Evolutionary conservation across 2,888 invertebrate species (phyloP).

Genomic region (Clunio marinus): DNA sequence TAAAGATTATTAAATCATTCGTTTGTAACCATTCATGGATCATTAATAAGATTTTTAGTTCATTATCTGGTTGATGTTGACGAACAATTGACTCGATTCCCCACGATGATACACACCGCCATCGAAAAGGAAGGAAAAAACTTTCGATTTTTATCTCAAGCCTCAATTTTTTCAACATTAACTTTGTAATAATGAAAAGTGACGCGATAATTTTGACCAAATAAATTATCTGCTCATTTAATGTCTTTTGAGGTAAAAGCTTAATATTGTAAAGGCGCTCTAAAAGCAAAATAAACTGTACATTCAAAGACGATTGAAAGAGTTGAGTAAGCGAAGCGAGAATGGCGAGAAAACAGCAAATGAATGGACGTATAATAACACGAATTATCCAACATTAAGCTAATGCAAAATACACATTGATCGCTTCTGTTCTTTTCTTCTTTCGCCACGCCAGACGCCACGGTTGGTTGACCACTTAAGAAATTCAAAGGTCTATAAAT

Average conservation of each 20-base stretch:
- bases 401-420: background rate
- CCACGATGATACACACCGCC: too few species aligned
- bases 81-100: background rate
- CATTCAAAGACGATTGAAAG: background rate
- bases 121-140: too few species aligned
- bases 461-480: too few species aligned
- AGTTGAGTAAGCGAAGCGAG: background rate
- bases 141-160: constrained; percentile 1
- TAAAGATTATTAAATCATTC: background rate
- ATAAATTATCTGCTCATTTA: constrained; percentile 8
- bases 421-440: too few species aligned
- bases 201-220: background rate
- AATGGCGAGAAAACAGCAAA: background rate
- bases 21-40: too few species aligned
- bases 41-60: background rate
- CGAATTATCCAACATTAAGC: background rate
- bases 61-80: too few species aligned
- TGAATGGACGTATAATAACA: background rate
- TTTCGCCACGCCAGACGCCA: too few species aligned
- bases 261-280: background rate
- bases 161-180: background rate
- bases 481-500: too few species aligned
- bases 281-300: background rate
- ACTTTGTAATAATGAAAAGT: background rate
- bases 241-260: background rate